These are phyloP conservation scores for Aromia moschata DNA, from an alignment of 2,888 invertebrate genomes.

Conservation along the genomic window DNA sequence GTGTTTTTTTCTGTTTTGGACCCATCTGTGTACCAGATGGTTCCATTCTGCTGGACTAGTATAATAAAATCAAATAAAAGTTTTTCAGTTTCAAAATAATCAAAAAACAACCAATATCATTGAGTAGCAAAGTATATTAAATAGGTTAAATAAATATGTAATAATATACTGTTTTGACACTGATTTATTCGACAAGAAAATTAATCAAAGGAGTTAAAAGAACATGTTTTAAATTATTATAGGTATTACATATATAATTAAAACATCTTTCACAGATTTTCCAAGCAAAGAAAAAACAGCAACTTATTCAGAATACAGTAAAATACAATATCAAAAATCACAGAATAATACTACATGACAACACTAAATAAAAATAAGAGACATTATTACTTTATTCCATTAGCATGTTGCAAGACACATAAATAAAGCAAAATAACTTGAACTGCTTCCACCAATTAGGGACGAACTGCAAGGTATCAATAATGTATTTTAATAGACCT, in stretches of 20 bases:
- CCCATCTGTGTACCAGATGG: too few relatives aligned
- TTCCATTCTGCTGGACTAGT: too few relatives aligned
- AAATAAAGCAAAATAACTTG: conserved; percentile 34
- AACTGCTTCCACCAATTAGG: conserved; percentile 32
- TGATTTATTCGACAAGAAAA: conserved; percentile 16
- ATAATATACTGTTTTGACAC: neutral
- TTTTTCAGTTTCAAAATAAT: too few relatives aligned
- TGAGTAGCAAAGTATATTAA: too few relatives aligned
- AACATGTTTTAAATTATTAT: neutral
- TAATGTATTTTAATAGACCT: conserved; percentile 13
- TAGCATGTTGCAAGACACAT: conserved; percentile 27
- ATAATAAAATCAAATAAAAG: too few relatives aligned
- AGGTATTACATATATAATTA: neutral
- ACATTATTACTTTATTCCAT: conserved; percentile 18
- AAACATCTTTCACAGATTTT: conserved; percentile 6
- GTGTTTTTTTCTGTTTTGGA: too few relatives aligned
- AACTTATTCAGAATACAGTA: conserved; percentile 24
- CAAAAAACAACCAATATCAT: too few relatives aligned
- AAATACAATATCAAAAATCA: conserved; percentile 29
- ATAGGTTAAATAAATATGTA: too few relatives aligned
- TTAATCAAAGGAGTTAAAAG: neutral
- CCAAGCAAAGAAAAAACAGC: conserved; percentile 11
- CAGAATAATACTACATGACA: conserved; percentile 23
- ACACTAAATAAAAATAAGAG: conserved; percentile 23
- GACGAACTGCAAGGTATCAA: conserved; percentile 37